Conservation (phyloP, 2,888 invertebrate genomes). For the Ptycholaimellus sp. region DNA sequence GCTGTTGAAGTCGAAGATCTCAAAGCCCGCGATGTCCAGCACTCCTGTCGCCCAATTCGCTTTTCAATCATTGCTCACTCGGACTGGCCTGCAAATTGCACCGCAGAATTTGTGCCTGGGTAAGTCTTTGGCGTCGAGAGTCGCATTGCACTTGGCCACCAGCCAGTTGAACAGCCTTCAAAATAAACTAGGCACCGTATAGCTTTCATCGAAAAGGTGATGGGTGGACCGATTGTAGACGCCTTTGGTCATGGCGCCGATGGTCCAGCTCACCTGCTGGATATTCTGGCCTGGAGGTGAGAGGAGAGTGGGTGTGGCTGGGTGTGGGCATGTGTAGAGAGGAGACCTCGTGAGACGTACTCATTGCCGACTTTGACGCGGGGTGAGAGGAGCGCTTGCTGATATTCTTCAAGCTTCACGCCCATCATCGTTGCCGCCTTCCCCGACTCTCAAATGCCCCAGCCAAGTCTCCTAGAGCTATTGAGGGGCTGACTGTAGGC, state of each 20-base stretch:
- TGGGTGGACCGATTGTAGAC: conserved; percentile 32
- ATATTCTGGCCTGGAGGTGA: conserved; percentile 32
- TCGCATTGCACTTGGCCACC: conserved; percentile 98
- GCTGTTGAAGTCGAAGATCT: conserved; percentile 97
- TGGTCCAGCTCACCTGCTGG: conserved; percentile 26
- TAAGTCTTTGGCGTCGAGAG: conserved; percentile 75
- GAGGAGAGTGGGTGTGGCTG: too few relatives aligned
- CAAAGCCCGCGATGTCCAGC: conserved; percentile 99
- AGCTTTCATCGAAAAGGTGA: too few relatives aligned
- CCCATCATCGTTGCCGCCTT: conserved; percentile 17
- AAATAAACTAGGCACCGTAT: too few relatives aligned
- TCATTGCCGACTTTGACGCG: conserved; percentile 28
- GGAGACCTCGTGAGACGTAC: conserved; percentile 32
- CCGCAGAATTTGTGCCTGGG: conserved; percentile 94
- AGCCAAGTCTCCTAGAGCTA: too few relatives aligned
- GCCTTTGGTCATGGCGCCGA: conserved; percentile 30
- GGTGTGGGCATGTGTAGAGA: too few relatives aligned
- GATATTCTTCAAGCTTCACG: conserved; percentile 14
- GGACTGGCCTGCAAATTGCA: too few relatives aligned
- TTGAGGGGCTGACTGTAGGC: too few relatives aligned
- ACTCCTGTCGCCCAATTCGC: too few relatives aligned
- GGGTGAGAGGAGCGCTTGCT: conserved; percentile 18
- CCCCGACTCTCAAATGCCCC: too few relatives aligned
- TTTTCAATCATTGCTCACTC: too few relatives aligned
- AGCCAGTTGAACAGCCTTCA: conserved; percentile 47